Base-by-base conservation (phyloP, 2,113 vertebrate species). In the Fregata magnificens region DNA sequence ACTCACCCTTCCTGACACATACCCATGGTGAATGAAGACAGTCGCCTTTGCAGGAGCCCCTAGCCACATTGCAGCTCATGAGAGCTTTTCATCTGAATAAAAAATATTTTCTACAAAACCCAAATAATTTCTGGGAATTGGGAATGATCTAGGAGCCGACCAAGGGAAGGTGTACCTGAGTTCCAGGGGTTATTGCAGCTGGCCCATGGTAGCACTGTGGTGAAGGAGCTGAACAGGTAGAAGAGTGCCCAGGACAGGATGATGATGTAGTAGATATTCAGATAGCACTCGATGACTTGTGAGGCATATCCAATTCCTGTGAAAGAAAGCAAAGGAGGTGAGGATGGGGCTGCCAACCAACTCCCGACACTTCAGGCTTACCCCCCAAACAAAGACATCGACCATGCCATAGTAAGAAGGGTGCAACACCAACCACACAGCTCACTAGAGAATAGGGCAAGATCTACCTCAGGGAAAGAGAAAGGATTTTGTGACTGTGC, bases 241-340 rank as follows among this genome's bases (percentile, higher is more conserved):
- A 99, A 99, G 38, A 99, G 92, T 8, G 98, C 98, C 99, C 99
- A 99, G 79, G 99, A 98, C 28, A 99, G 97, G 78, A 99, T 97
- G 82, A 99, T 88, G 20, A 99, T 99, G 96, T 99, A 99, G 97
- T 99, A 99, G 90, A 99, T 61, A 87, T 99, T 99, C 85, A 99
- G 52, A 83, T 99, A 99, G 15, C 96, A 79, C 63, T 99, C 98
- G 3, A 99, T 99, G 76, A 99, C 97, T 91, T 99, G 99, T 22
- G 99, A 98, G 0, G 99, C 99, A 79, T 99, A 96, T 7, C 99
- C 99, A 34, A 99, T 95, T 67, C 99, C 99, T 99, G 93, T 29
- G 38, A 63, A 42, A 52, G 36, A 71, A 44, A 73, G 16, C 7
- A 22, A 31, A 56, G 49, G 19, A 70, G 31, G 7, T 71, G 10